Evolutionary conservation across 2,888 invertebrate genomes (phyloP).

Genomic region (Selenia dentaria): DNA sequence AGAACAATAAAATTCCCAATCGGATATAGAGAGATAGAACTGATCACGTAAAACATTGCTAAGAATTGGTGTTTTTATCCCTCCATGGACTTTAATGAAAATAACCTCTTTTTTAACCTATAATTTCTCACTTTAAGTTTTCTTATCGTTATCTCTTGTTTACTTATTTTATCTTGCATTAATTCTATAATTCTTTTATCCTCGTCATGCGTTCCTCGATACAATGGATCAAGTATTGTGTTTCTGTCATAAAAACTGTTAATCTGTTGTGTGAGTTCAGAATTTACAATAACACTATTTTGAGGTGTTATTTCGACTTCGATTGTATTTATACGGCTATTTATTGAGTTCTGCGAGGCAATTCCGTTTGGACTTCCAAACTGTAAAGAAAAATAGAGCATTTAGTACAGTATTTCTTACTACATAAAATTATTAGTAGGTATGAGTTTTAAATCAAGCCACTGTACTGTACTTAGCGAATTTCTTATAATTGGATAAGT

Average conservation of each 20-base stretch:
- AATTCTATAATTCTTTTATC: slow-evolving; percentile 7
- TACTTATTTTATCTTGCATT: slow-evolving; percentile 12
- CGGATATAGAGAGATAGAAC: too few relatives aligned
- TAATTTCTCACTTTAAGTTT: slow-evolving; percentile 15
- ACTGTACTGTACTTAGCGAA: too few relatives aligned
- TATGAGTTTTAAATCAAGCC: too few relatives aligned
- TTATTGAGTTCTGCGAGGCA: not conserved
- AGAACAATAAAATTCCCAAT: too few relatives aligned
- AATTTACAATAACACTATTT: slow-evolving; percentile 7
- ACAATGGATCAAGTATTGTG: not conserved
- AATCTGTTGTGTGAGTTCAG: not conserved
- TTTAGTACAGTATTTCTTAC: too few relatives aligned
- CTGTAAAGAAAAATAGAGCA: not conserved
- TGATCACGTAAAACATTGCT: too few relatives aligned
- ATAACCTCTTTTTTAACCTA: slow-evolving; percentile 21
- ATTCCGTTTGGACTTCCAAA: not conserved
- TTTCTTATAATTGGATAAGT: too few relatives aligned
- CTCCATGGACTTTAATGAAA: slow-evolving; percentile 29
- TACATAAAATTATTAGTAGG: not conserved
- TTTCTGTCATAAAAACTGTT: not conserved
- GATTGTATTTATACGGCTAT: slow-evolving; percentile 1
- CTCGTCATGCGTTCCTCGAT: slow-evolving; percentile 1
- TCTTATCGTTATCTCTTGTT: slow-evolving; percentile 14
- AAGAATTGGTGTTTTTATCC: too few relatives aligned
- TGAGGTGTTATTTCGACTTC: slow-evolving; percentile 20